Base-by-base conservation (phyloP, 2,797 vertebrate species). In the Sciurus carolinensis region DNA sequence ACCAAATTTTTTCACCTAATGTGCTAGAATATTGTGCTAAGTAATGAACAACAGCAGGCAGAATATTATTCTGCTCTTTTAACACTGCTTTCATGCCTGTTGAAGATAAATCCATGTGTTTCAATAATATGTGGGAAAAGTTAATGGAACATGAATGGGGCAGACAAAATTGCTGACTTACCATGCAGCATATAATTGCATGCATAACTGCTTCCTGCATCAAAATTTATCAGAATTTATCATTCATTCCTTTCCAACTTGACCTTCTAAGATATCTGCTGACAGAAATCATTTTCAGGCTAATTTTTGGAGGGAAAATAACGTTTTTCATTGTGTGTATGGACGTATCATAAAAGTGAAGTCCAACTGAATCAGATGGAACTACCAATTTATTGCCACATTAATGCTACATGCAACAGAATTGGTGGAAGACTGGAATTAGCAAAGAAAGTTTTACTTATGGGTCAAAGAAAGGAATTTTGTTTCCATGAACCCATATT, bases 61-160 rank as follows among this genome's bases (percentile, higher is more conserved):
- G 47, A 39, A 36, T 87, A 83, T 44, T 66, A 11, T 69, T 85
- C 90, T 83, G 11, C 20, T 20, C 42, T 87, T 77, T 94, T 80
- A 84, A 20, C 69, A 89, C 67, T 83, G 13, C 62, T 88, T 95
- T 90, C 62, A 47, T 15, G 72, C n/a, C 36, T 24, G 42, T 42
- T 47, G 97, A 67, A 30, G 10, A 79, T 76, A 26, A 54, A 54
- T 59, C 26, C 5, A 4, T 73, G 39, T 39, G 36, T 82, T 95
- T 94, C 18, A 94, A 59, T 76, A 36, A 69, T 82, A 87, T 76
- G 77, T 72, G 73, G 86, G 97, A 82, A 96, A 90, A 87, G 10
- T 79, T 81, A 90, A 93, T 50, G n/a, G 57, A 95, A 93, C 9
- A 67, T 62, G 44, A 87, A 33, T 47, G 36, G 17, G 62, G 87